Evolutionary conservation across 2,888 invertebrate genomes (phyloP).

Genomic region (Plagodis pulveraria): DNA sequence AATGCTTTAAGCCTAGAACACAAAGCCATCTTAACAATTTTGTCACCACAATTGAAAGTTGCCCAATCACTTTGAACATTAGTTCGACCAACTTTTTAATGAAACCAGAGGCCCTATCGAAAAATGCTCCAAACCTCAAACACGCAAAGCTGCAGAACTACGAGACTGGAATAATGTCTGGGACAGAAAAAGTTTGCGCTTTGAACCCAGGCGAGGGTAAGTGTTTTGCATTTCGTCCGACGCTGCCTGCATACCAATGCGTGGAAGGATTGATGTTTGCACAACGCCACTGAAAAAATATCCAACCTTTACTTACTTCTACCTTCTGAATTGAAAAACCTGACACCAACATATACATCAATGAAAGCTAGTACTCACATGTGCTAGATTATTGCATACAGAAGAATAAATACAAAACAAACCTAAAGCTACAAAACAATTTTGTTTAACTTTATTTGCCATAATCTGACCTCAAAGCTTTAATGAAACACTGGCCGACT

Average conservation of each 20-base stretch:
- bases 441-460: slow-evolving; percentile 6
- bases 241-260: slow-evolving; percentile 79
- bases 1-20: slow-evolving; percentile 8
- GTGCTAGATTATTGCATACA: slow-evolving; percentile 4
- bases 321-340: slow-evolving; percentile 37
- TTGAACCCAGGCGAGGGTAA: slow-evolving; percentile 80
- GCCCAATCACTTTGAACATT: slow-evolving; percentile 72
- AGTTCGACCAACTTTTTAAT: slow-evolving; percentile 74
- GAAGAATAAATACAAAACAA: neutral
- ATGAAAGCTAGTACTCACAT: neutral
- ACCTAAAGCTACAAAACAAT: neutral
- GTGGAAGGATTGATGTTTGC: slow-evolving; percentile 78
- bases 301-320: slow-evolving; percentile 47
- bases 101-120: slow-evolving; percentile 71
- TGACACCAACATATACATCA: slow-evolving; percentile 8
- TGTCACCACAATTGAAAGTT: slow-evolving; percentile 61
- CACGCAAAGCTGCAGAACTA: slow-evolving; percentile 79
- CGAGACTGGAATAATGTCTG: slow-evolving; percentile 82
- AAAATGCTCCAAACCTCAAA: slow-evolving; percentile 80
- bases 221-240: slow-evolving; percentile 81
- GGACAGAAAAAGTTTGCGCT: slow-evolving; percentile 82
- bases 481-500: slow-evolving; percentile 19
- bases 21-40: slow-evolving; percentile 41
- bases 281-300: slow-evolving; percentile 58
- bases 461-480: slow-evolving; percentile 8